Evolutionary conservation across 1,140 invertebrate genomes (phyloP).

Genomic region (Araneus ventricosus): DNA sequence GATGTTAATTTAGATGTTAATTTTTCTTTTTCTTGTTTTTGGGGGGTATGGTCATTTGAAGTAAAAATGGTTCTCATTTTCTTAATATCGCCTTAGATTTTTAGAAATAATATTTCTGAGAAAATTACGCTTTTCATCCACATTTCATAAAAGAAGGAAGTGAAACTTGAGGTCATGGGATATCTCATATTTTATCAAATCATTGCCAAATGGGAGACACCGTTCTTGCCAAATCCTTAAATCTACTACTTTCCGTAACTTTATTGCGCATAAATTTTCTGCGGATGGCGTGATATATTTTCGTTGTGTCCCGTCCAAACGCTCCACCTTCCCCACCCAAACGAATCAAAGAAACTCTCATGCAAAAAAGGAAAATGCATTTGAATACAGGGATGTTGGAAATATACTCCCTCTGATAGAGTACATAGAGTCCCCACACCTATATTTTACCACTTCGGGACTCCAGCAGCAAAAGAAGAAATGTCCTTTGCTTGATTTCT

Average conservation of each 20-base stretch:
- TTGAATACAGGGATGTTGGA: background rate
- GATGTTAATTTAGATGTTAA: too few species aligned
- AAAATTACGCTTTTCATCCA: background rate
- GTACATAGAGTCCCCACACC: background rate
- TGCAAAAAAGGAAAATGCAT: constrained; percentile 9
- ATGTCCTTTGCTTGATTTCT: constrained; percentile 39
- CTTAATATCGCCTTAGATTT: too few species aligned
- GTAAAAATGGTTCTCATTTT: too few species aligned
- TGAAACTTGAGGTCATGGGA: background rate
- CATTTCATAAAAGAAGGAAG: background rate
- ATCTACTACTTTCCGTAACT: background rate
- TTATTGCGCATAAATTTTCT: constrained; percentile 21
- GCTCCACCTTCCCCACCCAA: background rate
- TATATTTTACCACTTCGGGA: constrained; percentile 47
- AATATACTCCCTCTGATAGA: background rate
- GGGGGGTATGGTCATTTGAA: too few species aligned
- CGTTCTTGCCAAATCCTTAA: background rate
- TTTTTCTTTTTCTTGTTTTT: too few species aligned
- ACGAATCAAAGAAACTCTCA: background rate
- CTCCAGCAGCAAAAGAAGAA: background rate
- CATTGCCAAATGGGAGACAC: background rate
- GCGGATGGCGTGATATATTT: constrained; percentile 25
- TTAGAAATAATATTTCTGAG: too few species aligned
- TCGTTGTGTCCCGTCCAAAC: background rate
- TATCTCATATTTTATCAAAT: constrained; percentile 8